Evolutionary conservation across 37 sponge, comb jelly and placozoan genomes (phyloP).

Genomic region (Corticium candelabrum): DNA sequence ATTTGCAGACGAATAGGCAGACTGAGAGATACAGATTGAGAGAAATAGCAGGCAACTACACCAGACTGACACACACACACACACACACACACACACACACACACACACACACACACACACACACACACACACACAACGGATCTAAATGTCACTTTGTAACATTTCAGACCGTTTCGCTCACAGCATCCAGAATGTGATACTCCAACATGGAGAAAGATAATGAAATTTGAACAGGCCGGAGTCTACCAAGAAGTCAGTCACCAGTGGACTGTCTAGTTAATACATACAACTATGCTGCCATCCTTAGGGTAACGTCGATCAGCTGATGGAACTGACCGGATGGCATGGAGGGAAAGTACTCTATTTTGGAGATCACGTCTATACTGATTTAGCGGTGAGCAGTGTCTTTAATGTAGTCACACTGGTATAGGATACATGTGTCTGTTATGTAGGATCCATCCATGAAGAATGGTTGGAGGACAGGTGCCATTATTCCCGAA

Average conservation of each 20-base stretch:
- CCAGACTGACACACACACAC: no score
- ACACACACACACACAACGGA: no score
- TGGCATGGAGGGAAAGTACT: slow-evolving; percentile 68
- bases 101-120: no score
- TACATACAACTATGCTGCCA: not conserved
- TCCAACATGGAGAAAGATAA: slow-evolving; percentile 54
- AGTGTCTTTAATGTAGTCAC: not conserved
- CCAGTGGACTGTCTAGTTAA: not conserved
- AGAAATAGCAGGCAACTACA: no score
- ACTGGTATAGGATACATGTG: slow-evolving; percentile 11
- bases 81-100: no score
- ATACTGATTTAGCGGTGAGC: slow-evolving; percentile 84
- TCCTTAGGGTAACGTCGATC: slow-evolving; percentile 62
- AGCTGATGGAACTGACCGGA: slow-evolving; percentile 65
- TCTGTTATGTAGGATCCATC: slow-evolving; percentile 51
- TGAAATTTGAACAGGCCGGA: slow-evolving; percentile 24
- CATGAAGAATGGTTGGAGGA: slow-evolving; percentile 76
- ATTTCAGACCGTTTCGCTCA: slow-evolving; percentile 55
- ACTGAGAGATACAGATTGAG: no score
- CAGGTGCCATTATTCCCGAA: slow-evolving; percentile 91
- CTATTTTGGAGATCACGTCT: slow-evolving; percentile 97
- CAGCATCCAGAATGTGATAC: slow-evolving; percentile 18
- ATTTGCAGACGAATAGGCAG: no score
- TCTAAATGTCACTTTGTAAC: no score
- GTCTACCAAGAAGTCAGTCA: slow-evolving; percentile 54